A percentile compares a stretch with the other conserved stretches of the same genome.
Conservation (phyloP, 2,797 vertebrate species). For the Morelia viridis region DNA sequence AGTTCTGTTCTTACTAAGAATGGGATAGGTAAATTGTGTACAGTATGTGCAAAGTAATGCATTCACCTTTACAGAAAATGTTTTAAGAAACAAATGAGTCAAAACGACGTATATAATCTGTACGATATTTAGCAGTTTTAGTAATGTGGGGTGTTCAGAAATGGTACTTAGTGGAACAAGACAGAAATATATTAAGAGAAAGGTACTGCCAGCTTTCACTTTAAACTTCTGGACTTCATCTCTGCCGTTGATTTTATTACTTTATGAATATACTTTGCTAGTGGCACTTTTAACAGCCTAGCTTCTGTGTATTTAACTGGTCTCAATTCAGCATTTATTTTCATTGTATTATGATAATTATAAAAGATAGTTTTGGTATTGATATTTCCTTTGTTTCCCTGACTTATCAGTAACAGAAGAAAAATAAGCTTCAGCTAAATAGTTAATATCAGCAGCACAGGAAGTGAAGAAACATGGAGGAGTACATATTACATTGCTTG, state of each 20-base stretch:
- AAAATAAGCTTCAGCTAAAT: constrained; percentile 53
- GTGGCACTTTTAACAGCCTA: background rate
- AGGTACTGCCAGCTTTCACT: constrained; percentile 38
- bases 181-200: background rate
- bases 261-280: background rate
- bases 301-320: background rate
- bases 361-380: background rate
- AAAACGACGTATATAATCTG: background rate
- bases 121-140: constrained; percentile 6
- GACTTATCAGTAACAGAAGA: constrained; percentile 40
- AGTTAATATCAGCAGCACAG: constrained; percentile 58
- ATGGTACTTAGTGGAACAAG: background rate
- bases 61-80: background rate
- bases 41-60: background rate
- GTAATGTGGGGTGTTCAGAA: background rate
- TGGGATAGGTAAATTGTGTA: background rate
- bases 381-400: constrained; percentile 31
- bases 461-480: constrained; percentile 55
- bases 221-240: background rate
- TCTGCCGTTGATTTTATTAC: background rate
- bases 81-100: constrained; percentile 37
- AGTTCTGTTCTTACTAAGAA: background rate
- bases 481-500: background rate
- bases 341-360: background rate
- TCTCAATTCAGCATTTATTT: background rate